phyloP scores from a whole-genome alignment of 2,797 vertebrate species.

The Danio jaintianensis region DNA sequence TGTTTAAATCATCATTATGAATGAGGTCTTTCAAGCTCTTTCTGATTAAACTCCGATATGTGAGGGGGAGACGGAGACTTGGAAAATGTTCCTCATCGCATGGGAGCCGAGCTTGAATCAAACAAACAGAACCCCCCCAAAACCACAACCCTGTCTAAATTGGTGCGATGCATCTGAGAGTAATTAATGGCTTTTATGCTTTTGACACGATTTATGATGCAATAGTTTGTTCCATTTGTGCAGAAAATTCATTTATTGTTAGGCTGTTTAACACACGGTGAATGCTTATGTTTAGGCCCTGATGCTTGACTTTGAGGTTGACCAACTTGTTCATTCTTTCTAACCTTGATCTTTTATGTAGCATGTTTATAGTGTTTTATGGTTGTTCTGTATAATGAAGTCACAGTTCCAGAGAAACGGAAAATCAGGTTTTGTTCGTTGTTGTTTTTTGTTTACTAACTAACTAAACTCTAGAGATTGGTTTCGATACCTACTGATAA shows the following conservation, averaged over 20 bases:
- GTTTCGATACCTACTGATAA: too few species aligned
- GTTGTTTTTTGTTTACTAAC: too few species aligned
- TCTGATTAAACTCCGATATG: constrained; percentile 39
- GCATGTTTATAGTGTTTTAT: not conserved
- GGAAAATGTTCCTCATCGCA: not conserved
- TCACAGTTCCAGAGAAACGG: too few species aligned
- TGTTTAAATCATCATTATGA: constrained; percentile 27
- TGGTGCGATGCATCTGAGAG: not conserved
- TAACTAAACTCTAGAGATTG: too few species aligned
- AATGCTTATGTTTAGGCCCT: not conserved
- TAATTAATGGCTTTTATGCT: constrained; percentile 5
- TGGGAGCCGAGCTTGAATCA: constrained; percentile 6
- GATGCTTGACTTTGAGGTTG: not conserved
- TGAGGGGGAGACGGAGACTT: not conserved
- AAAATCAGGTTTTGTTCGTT: too few species aligned
- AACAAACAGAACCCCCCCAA: not conserved
- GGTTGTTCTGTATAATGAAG: not conserved
- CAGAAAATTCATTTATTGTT: not conserved
- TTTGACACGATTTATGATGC: not conserved
- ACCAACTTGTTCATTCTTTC: not conserved
- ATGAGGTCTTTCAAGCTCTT: constrained; percentile 19
- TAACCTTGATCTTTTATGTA: not conserved
- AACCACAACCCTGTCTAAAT: constrained; percentile 4
- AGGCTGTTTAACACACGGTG: constrained; percentile 3
- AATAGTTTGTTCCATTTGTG: constrained; percentile 10